Evolutionary conservation across 2,888 invertebrate species (phyloP), one percentile per base, ranked within the genome.

Genomic region (Diaperis boleti): DNA sequence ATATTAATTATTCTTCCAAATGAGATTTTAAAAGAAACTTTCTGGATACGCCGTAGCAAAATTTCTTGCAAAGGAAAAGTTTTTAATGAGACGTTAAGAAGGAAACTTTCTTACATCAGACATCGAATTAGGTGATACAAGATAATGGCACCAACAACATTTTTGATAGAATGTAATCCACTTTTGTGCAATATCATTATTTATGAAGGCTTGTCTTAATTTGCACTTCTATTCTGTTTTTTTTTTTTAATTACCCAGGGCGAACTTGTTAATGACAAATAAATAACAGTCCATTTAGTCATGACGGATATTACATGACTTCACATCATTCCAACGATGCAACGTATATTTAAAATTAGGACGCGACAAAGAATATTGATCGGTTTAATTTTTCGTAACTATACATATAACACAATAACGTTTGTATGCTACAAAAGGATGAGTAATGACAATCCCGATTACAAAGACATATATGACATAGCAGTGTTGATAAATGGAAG

Each of bases 31-130:
- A 37, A 20, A 31, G 13, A 20, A 49, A 18, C 20, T 22, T 22
- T 10, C 22, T 39, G 26, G 39, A 37, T 52, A 11, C 18, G 31
- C 29, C 31, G 22, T 11, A 11, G 50, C 20, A 22, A 33, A 50
- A 35, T 33, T 35, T 31, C 22, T 49, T 15, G 18, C 35, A 11
- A 31, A 39, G 50, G 17, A 49, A 50, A 50, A 35, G 37, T 52
- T 52, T 52, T 52, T 52, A 52, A 52, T 52, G 52, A 52, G 52
- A 52, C 52, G 22, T 52, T n/a, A 52, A 52, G 35, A 39, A 22
- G 37, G 3, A 20, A 52, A 52, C 20, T 52, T 39, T 26, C 33
- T 33, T 33, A 33, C 33, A n/a, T 33, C 33, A 33, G 33, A 31
- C 33, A 49, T n/a, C 33, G 22, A 29, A 47, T 47, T 47, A 47